phyloP scores from a whole-genome alignment of 2,888 invertebrate genomes.

The Oscheius sp. region DNA sequence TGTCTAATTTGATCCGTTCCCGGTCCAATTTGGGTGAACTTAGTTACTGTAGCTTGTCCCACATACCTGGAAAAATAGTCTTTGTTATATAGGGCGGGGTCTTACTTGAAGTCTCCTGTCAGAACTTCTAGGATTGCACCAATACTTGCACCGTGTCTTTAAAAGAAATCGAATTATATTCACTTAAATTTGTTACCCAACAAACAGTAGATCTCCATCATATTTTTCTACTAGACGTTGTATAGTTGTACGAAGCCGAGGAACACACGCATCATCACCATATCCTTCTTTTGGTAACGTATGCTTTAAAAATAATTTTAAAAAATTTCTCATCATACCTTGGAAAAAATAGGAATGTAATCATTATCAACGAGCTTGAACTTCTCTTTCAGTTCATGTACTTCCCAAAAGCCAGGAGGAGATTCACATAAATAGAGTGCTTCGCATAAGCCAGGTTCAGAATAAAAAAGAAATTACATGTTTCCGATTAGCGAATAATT shows the following conservation, averaged over 20 bases:
- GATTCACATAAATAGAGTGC: conserved; percentile 64
- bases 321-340: conserved; percentile 28
- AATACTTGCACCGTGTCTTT: conserved; percentile 68
- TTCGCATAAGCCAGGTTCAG: conserved; percentile 65
- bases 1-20: conserved; percentile 44
- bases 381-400: conserved; percentile 55
- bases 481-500: background rate
- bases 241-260: conserved; percentile 54
- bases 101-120: conserved; percentile 58
- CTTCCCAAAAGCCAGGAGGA: conserved; percentile 58
- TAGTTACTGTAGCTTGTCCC: conserved; percentile 61
- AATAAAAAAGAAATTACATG: conserved; percentile 29
- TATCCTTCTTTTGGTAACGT: conserved; percentile 56
- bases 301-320: conserved; percentile 34
- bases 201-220: conserved; percentile 30
- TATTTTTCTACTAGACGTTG: conserved; percentile 54
- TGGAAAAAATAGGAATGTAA: conserved; percentile 60
- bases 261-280: conserved; percentile 66
- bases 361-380: conserved; percentile 55
- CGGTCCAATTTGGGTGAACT: conserved; percentile 50
- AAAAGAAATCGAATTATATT: conserved; percentile 60
- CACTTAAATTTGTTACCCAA: background rate
- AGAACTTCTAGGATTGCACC: conserved; percentile 65
- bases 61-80: too few relatives aligned
- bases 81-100: too few relatives aligned